Evolutionary conservation across 2,797 vertebrate genomes (phyloP).

Genomic region (Artibeus jamaicensis): DNA sequence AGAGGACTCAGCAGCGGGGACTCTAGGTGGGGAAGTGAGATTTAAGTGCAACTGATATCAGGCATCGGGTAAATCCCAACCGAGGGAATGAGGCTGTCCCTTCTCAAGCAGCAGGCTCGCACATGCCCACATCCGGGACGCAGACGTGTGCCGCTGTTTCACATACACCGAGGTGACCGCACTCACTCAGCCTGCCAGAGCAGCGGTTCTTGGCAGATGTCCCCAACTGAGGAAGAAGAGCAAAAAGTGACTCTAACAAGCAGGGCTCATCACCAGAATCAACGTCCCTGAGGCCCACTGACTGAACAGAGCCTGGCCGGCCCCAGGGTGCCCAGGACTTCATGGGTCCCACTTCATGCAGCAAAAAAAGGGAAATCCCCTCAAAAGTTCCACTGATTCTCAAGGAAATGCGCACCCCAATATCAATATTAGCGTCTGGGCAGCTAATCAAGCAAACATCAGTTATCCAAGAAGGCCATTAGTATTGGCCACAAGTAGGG

Average conservation of each 20-base stretch:
- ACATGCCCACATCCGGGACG: constrained; percentile 60
- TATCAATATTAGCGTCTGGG: not conserved
- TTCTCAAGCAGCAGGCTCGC: constrained; percentile 66
- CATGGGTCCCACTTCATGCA: not conserved
- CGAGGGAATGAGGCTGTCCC: constrained; percentile 73
- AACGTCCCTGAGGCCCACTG: constrained; percentile 1
- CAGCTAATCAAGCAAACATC: constrained; percentile 25
- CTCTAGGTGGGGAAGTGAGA: constrained; percentile 63
- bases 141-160: constrained; percentile 65
- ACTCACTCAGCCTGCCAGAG: constrained; percentile 64
- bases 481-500: not conserved
- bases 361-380: not conserved
- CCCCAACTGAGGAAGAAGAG: constrained; percentile 71
- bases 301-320: constrained; percentile 30
- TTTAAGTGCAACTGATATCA: constrained; percentile 76
- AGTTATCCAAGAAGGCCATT: not conserved
- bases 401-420: constrained; percentile 13
- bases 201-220: constrained; percentile 76
- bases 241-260: constrained; percentile 68
- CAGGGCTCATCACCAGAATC: constrained; percentile 57
- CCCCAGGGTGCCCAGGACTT: constrained; percentile 28
- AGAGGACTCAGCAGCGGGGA: constrained; percentile 68
- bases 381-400: constrained; percentile 43
- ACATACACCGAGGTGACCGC: constrained; percentile 74
- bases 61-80: constrained; percentile 76